phyloP scores from a whole-genome alignment of 2,888 invertebrate genomes.

The Eucera pruinosa region DNA sequence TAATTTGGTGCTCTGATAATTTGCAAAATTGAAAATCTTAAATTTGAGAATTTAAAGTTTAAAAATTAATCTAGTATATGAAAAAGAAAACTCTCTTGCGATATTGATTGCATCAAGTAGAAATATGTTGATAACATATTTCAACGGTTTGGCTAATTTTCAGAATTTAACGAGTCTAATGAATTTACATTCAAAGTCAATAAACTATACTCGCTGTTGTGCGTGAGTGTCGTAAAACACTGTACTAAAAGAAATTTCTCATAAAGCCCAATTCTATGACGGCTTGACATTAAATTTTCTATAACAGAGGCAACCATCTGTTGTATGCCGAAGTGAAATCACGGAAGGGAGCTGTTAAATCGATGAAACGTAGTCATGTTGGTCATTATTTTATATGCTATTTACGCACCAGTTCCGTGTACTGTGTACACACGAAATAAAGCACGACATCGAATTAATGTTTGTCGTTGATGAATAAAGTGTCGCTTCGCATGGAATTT shows the following conservation, averaged over 20 bases:
- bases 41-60: no score
- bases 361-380: neutral
- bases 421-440: neutral
- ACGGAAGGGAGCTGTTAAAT: constrained; percentile 7
- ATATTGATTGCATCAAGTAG: no score
- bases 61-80: no score
- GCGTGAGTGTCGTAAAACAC: neutral
- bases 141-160: neutral
- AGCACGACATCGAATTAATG: neutral
- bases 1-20: no score
- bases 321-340: neutral
- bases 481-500: neutral
- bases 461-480: neutral
- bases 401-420: neutral
- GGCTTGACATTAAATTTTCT: neutral
- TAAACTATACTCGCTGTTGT: neutral
- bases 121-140: neutral
- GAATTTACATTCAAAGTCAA: neutral
- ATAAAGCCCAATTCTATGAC: neutral
- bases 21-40: no score
- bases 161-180: neutral
- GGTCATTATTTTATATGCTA: neutral
- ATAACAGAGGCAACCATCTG: neutral
- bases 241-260: neutral
- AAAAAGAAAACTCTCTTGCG: no score